Base-by-base conservation (phyloP, 2,797 vertebrate genomes). In the Pseudomugil tenellus region DNA sequence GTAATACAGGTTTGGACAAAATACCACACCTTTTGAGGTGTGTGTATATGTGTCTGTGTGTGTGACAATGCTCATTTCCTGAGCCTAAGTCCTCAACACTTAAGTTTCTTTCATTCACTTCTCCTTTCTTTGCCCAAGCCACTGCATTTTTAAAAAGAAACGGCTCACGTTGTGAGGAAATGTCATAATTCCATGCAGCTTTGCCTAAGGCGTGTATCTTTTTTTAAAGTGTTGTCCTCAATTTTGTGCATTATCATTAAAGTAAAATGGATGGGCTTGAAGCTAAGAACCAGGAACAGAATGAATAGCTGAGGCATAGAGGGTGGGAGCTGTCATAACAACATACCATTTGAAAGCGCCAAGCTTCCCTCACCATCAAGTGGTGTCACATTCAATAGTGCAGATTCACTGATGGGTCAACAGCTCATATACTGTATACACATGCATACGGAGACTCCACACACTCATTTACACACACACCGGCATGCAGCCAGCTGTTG, bases 321-420 rank as follows among this genome's bases (percentile, higher is more conserved):
- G 71, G 80, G 80, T 72, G 65, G 67, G 86, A 83, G 84, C 88
- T 85, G 87, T 90, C 88, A 92, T 88, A 93, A 93, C 91, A 91
- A 79, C 83, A 79, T 83, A 77, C 83, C 85, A 76, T 84, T 83
- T 67, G 70, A 84, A 84, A 89, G 84, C 66, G 41, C 78, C 75
- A 77, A 86, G 81, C 88, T 84, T 70, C 80, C 70, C 70, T 87
- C 77, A 58, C 81, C 81, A 74, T 87, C 85, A 74, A 89, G 83
- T 85, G 84, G 83, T 90, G 86, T 93, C 90, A 86, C 90, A 87
- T 89, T 89, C 76, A 84, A 88, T 92, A 79, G 76, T 61, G 72
- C 83, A 85, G 67, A 84, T 81, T 87, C 89, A 81, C 72, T 87
- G 84, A 90, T 86, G 87, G 87, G 86, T 89, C 87, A 89, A 82